Percentiles rank a stretch among this genome's conserved stretches.
Evolutionary conservation across 37 sponge, comb jelly and placozoan genomes (phyloP).

Genomic region (Chondrilla cf. caribensis): DNA sequence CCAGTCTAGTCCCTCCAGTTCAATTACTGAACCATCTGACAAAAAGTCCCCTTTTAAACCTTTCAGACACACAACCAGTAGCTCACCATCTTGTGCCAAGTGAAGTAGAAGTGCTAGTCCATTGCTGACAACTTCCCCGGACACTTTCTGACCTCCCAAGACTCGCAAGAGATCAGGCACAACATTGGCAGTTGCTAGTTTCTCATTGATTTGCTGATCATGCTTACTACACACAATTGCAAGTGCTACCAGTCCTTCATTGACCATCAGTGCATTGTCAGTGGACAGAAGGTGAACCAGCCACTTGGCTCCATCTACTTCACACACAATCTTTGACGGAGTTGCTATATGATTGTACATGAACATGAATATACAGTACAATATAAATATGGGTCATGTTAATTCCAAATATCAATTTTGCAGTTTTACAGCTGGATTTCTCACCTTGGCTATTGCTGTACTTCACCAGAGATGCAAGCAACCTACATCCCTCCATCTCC

Average conservation of each 20-base stretch:
- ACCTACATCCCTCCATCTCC: conserved; percentile 50
- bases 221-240: not conserved
- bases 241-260: conserved; percentile 72
- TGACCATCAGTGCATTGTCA: conserved; percentile 39
- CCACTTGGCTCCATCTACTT: conserved; percentile 38
- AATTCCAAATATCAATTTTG: too few relatives aligned
- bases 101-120: not conserved
- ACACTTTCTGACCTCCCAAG: not conserved
- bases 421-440: not conserved
- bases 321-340: not conserved
- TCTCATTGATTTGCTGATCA: not conserved
- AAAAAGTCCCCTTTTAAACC: too few relatives aligned
- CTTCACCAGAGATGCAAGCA: conserved; percentile 48
- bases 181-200: not conserved
- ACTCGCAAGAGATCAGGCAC: not conserved
- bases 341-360: conserved; percentile 30
- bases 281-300: conserved; percentile 38
- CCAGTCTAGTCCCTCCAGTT: too few relatives aligned
- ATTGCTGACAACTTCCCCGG: not conserved
- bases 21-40: too few relatives aligned
- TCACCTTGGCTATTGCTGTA: conserved; percentile 37
- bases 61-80: too few relatives aligned
- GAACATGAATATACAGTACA: too few relatives aligned
- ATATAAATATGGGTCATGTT: too few relatives aligned
- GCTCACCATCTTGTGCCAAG: not conserved